Conservation (phyloP, 1,140 invertebrate genomes). For the Drosophila erecta region DNA sequence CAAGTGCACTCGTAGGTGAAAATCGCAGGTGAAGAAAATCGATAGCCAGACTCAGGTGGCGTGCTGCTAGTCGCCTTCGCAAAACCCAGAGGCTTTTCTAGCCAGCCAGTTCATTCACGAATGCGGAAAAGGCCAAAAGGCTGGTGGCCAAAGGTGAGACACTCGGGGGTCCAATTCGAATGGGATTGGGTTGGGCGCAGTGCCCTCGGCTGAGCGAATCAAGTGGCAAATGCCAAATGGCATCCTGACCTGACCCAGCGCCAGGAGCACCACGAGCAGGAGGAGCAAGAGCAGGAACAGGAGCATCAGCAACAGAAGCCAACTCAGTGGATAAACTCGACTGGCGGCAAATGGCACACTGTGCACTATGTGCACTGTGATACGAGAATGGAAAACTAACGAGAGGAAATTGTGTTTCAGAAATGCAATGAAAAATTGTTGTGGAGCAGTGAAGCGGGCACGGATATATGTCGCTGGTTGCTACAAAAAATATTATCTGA, state of each 20-base stretch:
- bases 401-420: constrained; percentile 38
- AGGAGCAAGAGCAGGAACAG: constrained; percentile 3
- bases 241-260: constrained; percentile 40
- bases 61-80: background rate
- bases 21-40: constrained; percentile 60
- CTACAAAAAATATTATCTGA: constrained; percentile 1
- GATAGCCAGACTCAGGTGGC: constrained; percentile 39
- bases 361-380: constrained; percentile 32
- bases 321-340: constrained; percentile 6
- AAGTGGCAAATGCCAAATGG: constrained; percentile 69
- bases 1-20: constrained; percentile 32
- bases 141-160: constrained; percentile 48
- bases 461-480: constrained; percentile 7
- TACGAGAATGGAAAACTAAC: constrained; percentile 6
- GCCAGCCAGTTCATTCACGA: constrained; percentile 35
- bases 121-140: constrained; percentile 38
- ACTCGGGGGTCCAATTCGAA: background rate
- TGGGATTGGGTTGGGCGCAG: background rate
- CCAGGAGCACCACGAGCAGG: constrained; percentile 1
- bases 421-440: constrained; percentile 46
- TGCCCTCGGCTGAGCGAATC: constrained; percentile 35
- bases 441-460: constrained; percentile 15
- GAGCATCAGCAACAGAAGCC: constrained; percentile 12
- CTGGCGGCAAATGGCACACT: constrained; percentile 6
- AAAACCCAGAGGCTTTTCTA: background rate